Percentiles rank a stretch among this genome's conserved stretches.
Conservation (phyloP, 2,797 vertebrate species). For the Enteromius trimaculatus region DNA sequence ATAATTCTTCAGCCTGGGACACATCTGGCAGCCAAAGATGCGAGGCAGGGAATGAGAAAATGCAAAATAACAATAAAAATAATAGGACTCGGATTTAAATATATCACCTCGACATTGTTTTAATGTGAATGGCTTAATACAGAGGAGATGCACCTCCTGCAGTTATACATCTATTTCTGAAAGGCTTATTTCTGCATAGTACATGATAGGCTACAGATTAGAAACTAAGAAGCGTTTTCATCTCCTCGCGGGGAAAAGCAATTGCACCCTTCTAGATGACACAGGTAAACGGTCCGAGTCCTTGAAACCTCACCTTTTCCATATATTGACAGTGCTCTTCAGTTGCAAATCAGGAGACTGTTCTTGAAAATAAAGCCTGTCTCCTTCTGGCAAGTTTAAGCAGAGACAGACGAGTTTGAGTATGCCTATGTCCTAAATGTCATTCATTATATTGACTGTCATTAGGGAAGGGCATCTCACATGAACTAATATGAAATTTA, state of each 20-base stretch:
- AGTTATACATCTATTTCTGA: slow-evolving; percentile 76
- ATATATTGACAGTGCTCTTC: slow-evolving; percentile 63
- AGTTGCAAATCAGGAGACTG: slow-evolving; percentile 59
- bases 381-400: slow-evolving; percentile 65
- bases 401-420: slow-evolving; percentile 68
- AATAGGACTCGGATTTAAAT: slow-evolving; percentile 87
- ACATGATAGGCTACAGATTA: slow-evolving; percentile 73
- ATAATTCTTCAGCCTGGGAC: slow-evolving; percentile 99
- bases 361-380: slow-evolving; percentile 54
- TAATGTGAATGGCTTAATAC: slow-evolving; percentile 80
- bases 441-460: slow-evolving; percentile 95
- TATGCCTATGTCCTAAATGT: slow-evolving; percentile 83
- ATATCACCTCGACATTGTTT: slow-evolving; percentile 81
- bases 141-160: slow-evolving; percentile 73
- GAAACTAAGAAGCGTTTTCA: slow-evolving; percentile 65
- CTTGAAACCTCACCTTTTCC: slow-evolving; percentile 64
- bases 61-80: slow-evolving; percentile 96
- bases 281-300: slow-evolving; percentile 69
- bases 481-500: slow-evolving; percentile 66
- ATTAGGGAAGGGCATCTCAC: slow-evolving; percentile 89
- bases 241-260: slow-evolving; percentile 50
- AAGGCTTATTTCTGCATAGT: slow-evolving; percentile 80
- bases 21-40: slow-evolving; percentile 99
- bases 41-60: slow-evolving; percentile 95
- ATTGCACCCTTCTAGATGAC: slow-evolving; percentile 63